Evolutionary conservation across 2,888 invertebrate genomes (phyloP), one percentile per base, ranked within the genome.

Genomic region (Hesperia comma): DNA sequence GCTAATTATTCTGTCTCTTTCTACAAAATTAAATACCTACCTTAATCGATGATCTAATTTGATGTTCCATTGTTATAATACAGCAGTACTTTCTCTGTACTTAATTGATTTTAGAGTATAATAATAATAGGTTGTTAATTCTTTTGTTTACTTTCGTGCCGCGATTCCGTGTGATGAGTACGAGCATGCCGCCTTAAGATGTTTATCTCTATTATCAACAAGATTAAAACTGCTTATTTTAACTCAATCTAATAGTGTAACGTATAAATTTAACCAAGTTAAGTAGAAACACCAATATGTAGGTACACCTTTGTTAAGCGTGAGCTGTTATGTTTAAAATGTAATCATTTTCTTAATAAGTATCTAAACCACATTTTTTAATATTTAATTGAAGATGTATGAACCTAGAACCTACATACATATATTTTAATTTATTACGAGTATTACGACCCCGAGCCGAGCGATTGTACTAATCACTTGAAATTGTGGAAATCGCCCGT

Each of bases 201-300:
- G 51, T 51, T 61, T 61, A 61, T 61, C 61, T 51, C 21, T 19
- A 61, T 40, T 61, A 61, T 40, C 51, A 49, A 37, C 37, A 61
- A 55, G 60, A 37, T 57, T 69, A 62, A 61, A 69, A 62, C 49
- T 37, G 55, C 37, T 57, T 57, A 58, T 55, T 32, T 4, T 60
- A 58, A 46, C 53, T 43, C 51, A 54, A 33, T 49, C 17, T 60
- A 15, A 33, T 19, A 54, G 53, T 51, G 41, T 63, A 17, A 46
- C 17, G 17, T 40, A 40, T 15, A 21, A 37, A 56, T n/a, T 56
- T 84, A 84, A 84, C 19, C 58, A 17, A 6, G 43, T 63, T 61
- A 60, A 61, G 32, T 51, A 21, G 19, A 2, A 3, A 21, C 14
- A 51, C 14, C 0, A 51, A 14, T 12, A 37, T 26, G 26, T 26